These are phyloP conservation scores for Myocastor coypus DNA, from an alignment of 2,113 vertebrate genomes.

Conservation along the genomic window DNA sequence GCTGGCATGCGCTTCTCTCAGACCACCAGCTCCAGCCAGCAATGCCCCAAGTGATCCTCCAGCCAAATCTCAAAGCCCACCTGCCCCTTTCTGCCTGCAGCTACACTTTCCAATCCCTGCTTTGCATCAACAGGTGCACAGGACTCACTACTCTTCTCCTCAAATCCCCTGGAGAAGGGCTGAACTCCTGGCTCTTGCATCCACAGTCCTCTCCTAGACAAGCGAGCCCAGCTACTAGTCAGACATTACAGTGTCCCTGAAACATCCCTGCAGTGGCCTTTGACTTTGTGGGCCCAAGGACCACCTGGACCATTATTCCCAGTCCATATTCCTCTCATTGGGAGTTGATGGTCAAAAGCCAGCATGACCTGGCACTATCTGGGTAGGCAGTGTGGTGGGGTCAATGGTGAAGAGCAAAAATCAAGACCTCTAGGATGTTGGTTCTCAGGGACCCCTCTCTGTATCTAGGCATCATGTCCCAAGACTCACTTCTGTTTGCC, in stretches of 20 bases:
- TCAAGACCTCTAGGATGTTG: neutral
- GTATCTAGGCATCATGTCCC: neutral
- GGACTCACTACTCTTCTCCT: neutral
- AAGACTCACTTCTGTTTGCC: neutral
- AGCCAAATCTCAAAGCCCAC: too few relatives aligned
- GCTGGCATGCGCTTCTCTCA: constrained; percentile 17
- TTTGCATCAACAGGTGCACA: neutral
- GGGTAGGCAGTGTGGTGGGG: neutral
- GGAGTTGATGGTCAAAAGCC: neutral
- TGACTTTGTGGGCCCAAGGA: neutral
- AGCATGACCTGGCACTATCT: neutral
- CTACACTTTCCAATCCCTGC: neutral
- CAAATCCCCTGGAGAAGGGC: constrained; percentile 18
- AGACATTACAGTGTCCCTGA: neutral
- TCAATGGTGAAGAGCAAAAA: neutral
- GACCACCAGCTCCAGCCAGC: constrained; percentile 55
- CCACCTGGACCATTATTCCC: neutral
- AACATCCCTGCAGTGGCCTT: neutral
- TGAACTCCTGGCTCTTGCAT: neutral
- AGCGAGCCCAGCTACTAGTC: neutral
- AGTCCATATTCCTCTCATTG: neutral
- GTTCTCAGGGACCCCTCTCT: neutral
- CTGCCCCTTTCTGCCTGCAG: neutral
- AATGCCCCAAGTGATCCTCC: constrained; percentile 54
- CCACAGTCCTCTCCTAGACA: neutral